Evolutionary conservation across 2,797 vertebrate genomes (phyloP), one percentile per base, ranked within the genome.

Genomic region (Caiman crocodilus): DNA sequence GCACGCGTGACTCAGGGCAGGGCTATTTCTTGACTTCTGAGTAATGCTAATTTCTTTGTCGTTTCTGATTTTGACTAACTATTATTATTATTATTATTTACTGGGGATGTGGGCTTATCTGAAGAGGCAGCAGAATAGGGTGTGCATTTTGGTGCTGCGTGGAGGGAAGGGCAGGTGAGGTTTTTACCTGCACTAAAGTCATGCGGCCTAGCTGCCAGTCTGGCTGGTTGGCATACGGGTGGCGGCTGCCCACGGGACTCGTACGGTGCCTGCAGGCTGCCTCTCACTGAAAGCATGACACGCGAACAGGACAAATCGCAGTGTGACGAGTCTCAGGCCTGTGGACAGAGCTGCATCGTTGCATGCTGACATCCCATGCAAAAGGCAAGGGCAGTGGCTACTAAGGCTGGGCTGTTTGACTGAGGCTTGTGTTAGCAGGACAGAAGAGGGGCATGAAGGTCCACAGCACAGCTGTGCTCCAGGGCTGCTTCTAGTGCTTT

Each of bases 281-380:
- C 65, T 26, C 35, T 8, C 32, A 71, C 28, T 56, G 16, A 18
- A 12, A 30, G 1, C 1, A n/a, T 5, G 8, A 74, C 12, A 5
- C 4, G 18, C 0, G 42, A 18, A 21, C 13, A 4, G 67, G 20
- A 18, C n/a, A 30, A 83, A 55, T 64, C 7, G 4, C 21, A 42
- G 65, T 20, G 42, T 9, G 42, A 5, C 59, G 60, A 87, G 18
- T 50, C 30, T 78, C 15, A 4, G 35, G 74, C 18, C 4, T 1
- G 1, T 3, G 6, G 23, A 15, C 21, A 28, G 30, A 57, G 67
- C 17, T 1, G 26, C 26, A 5, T 21, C 0, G 0, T 65, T 32
- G 28, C 14, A 1, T n/a, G 5, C 4, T 0, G 1, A 26, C 79
- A 63, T 7, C 9, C 42, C 42, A 42, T 42, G 42, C 42, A 42